Conservation (phyloP, 1,140 invertebrate species). For the Drosophila paulistorum region DNA sequence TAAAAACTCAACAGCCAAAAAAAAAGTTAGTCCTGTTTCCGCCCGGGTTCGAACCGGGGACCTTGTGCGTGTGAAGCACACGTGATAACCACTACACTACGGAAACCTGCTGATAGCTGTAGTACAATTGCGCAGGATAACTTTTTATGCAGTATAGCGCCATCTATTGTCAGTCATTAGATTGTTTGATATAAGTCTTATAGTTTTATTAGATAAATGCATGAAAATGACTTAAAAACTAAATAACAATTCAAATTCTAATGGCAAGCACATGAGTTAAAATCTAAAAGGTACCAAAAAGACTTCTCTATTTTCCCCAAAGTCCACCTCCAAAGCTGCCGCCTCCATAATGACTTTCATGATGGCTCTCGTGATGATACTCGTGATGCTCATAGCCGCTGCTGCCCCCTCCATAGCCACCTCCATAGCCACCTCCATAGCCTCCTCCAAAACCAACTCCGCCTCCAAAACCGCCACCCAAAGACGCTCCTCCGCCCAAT, state of each 20-base stretch:
- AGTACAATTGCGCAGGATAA: too few relatives aligned
- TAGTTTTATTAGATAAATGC: slow-evolving; percentile 24
- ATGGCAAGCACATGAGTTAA: slow-evolving; percentile 39
- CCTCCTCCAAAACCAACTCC: slow-evolving; percentile 52
- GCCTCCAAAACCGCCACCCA: slow-evolving; percentile 34
- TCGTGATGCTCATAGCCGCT: slow-evolving; percentile 67
- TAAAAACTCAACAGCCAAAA: neutral
- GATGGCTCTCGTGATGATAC: slow-evolving; percentile 63
- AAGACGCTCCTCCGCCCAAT: slow-evolving; percentile 31
- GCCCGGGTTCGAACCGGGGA: slow-evolving; percentile 87
- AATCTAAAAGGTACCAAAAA: neutral
- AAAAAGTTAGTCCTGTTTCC: slow-evolving; percentile 81
- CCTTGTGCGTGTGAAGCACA: slow-evolving; percentile 86
- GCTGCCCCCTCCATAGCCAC: slow-evolving; percentile 40
- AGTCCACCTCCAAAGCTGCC: slow-evolving; percentile 28
- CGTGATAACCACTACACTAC: slow-evolving; percentile 86
- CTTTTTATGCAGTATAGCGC: too few relatives aligned
- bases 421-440: slow-evolving; percentile 32
- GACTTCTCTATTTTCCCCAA: slow-evolving; percentile 58
- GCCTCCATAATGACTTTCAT: slow-evolving; percentile 46
- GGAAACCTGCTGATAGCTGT: slow-evolving; percentile 65
- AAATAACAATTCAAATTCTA: slow-evolving; percentile 53
- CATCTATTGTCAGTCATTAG: too few relatives aligned
- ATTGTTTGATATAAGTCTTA: neutral
- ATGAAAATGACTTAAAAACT: slow-evolving; percentile 49